These are phyloP conservation scores for Panthera tigris DNA, from an alignment of 2,113 vertebrate genomes.

Conservation along the genomic window DNA sequence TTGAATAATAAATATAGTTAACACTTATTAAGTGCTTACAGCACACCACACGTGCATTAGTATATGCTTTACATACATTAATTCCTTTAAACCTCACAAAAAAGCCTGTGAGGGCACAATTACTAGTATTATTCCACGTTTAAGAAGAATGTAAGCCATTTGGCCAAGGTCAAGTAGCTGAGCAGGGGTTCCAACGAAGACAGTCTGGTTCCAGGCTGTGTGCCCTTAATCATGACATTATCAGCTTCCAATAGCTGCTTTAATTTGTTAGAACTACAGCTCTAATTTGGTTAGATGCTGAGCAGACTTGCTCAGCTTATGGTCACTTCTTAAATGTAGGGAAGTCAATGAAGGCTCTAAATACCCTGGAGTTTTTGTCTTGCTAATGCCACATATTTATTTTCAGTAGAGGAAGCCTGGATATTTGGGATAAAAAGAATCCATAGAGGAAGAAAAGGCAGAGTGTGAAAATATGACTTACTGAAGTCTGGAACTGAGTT, in stretches of 20 bases:
- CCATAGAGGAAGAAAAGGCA: neutral
- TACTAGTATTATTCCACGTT: neutral
- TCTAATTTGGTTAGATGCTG: neutral
- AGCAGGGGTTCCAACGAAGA: neutral
- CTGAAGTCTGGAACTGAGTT: neutral
- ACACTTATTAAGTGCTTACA: neutral
- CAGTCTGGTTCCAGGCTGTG: neutral
- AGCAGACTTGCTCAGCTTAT: neutral
- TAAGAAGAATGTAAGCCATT: neutral
- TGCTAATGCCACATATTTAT: neutral
- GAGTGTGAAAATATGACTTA: neutral
- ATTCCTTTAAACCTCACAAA: neutral
- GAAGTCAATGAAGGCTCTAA: neutral
- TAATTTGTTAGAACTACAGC: neutral
- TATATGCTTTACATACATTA: neutral
- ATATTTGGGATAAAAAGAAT: neutral
- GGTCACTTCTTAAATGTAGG: neutral
- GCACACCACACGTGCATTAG: neutral
- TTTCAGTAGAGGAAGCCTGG: neutral
- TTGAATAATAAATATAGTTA: neutral
- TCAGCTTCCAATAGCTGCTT: neutral
- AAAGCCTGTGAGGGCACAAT: neutral
- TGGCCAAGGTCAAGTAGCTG: neutral
- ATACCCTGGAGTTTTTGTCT: neutral
- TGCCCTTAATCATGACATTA: neutral